Conservation (phyloP, 2,888 invertebrate species). For the Serripes groenlandicus region DNA sequence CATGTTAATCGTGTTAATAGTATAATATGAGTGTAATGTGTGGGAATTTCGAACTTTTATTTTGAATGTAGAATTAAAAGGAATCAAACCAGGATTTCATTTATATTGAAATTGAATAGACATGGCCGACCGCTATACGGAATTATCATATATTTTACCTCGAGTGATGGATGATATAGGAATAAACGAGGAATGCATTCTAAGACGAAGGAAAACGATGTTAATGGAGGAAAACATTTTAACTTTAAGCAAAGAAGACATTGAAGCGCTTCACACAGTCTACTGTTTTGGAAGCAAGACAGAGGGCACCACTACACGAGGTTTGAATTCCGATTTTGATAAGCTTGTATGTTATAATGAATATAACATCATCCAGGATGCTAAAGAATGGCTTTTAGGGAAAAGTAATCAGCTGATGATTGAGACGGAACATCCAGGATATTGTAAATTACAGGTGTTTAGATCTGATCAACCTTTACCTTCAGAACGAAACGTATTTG, state of each 20-base stretch:
- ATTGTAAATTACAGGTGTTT: constrained; percentile 9
- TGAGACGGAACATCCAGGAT: neutral
- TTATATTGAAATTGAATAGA: too few relatives aligned
- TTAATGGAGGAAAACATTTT: neutral
- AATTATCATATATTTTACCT: neutral
- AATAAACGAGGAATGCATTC: constrained; percentile 7
- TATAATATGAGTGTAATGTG: too few relatives aligned
- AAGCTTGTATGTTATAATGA: neutral
- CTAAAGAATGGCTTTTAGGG: constrained; percentile 7
- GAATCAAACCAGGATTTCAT: too few relatives aligned
- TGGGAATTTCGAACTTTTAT: too few relatives aligned
- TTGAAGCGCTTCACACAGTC: too few relatives aligned
- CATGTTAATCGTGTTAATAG: too few relatives aligned
- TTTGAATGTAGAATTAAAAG: too few relatives aligned
- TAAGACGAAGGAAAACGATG: neutral
- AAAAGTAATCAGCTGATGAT: constrained; percentile 7
- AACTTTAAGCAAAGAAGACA: neutral
- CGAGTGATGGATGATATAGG: constrained; percentile 26
- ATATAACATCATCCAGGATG: constrained; percentile 12
- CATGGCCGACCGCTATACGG: neutral
- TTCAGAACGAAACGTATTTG: neutral
- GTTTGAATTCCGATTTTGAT: constrained; percentile 28
- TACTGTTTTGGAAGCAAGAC: constrained; percentile 32
- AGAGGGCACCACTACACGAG: constrained; percentile 28
- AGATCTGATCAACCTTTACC: neutral